A percentile compares a stretch with the other conserved stretches of the same genome.
These are phyloP conservation scores for Charaxes varanes DNA, from an alignment of 1,140 invertebrate species.

Conservation along the genomic window DNA sequence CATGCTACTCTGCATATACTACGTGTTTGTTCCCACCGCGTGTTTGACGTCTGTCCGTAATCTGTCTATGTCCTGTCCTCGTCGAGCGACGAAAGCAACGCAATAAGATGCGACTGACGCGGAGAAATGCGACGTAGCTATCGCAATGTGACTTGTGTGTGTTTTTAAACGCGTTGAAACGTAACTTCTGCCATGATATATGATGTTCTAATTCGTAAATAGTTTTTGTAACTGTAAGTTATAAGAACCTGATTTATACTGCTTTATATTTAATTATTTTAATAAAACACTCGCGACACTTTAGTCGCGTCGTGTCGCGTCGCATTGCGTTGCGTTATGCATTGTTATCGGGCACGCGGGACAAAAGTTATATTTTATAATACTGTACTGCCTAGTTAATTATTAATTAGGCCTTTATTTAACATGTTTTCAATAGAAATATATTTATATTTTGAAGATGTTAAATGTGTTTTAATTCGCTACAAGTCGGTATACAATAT, in stretches of 20 bases:
- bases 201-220: too few relatives aligned
- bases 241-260: too few relatives aligned
- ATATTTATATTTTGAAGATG: not conserved
- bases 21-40: conserved; percentile 48
- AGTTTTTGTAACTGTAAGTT: too few relatives aligned
- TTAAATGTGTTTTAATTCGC: not conserved
- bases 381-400: conserved; percentile 1
- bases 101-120: not conserved
- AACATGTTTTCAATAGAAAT: not conserved
- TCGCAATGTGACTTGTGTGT: too few relatives aligned
- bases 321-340: not conserved
- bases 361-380: not conserved
- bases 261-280: too few relatives aligned
- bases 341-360: not conserved
- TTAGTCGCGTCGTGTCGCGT: not conserved
- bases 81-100: not conserved
- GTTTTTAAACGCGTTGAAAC: too few relatives aligned
- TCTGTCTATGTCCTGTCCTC: conserved; percentile 1
- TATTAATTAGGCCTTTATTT: conserved; percentile 1
- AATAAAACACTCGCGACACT: too few relatives aligned
- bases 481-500: not conserved
- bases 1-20: conserved; percentile 55
- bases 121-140: not conserved
- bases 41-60: conserved; percentile 9
- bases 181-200: too few relatives aligned